These are phyloP conservation scores for Zeugodacus cucurbitae DNA, from an alignment of 1,140 invertebrate genomes.

Conservation along the genomic window DNA sequence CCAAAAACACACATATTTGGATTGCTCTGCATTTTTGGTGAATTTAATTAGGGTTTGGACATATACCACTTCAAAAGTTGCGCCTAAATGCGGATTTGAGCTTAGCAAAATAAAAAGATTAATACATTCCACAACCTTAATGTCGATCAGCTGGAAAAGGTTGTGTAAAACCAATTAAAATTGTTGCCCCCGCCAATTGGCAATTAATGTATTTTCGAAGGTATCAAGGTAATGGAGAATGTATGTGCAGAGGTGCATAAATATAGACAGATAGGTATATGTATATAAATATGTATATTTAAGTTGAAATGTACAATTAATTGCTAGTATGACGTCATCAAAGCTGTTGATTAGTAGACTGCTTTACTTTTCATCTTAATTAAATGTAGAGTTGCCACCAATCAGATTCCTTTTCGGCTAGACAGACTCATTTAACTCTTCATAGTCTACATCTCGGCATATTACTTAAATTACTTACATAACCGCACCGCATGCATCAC, in stretches of 20 bases:
- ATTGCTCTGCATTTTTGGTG: neutral
- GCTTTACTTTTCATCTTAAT: too few relatives aligned
- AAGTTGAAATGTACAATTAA: too few relatives aligned
- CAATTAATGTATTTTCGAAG: neutral
- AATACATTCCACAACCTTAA: neutral
- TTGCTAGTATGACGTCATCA: too few relatives aligned
- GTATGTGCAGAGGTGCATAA: too few relatives aligned
- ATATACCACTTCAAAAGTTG: neutral
- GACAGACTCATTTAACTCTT: too few relatives aligned
- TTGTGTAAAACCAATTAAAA: neutral
- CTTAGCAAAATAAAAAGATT: neutral
- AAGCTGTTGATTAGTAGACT: too few relatives aligned
- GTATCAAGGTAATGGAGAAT: neutral
- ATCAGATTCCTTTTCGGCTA: too few relatives aligned
- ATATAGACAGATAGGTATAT: too few relatives aligned
- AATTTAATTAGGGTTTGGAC: neutral
- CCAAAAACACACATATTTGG: neutral
- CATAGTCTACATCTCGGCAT: too few relatives aligned
- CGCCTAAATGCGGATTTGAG: neutral
- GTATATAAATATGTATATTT: too few relatives aligned
- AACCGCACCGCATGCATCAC: neutral
- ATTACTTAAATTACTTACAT: too few relatives aligned
- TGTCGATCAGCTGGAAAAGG: neutral
- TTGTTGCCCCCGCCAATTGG: neutral
- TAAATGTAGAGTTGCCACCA: too few relatives aligned